Percentiles rank a stretch among this genome's conserved stretches.
These are phyloP conservation scores for Rhinogobio ventralis DNA, from an alignment of 2,797 vertebrate genomes.

Conservation along the genomic window DNA sequence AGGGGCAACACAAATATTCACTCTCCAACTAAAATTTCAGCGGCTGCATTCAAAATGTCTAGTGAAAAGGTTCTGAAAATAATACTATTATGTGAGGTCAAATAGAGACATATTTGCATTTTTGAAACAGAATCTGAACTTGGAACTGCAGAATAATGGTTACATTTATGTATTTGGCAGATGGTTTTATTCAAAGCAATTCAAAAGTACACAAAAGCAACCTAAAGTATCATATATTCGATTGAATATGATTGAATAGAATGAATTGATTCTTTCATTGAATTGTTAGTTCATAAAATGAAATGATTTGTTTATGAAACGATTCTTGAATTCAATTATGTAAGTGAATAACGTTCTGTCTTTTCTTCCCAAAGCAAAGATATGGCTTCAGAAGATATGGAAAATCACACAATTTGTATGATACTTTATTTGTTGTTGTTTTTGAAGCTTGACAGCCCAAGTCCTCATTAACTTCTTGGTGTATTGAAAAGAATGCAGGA, in stretches of 20 bases:
- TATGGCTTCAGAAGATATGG: background rate
- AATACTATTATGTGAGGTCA: background rate
- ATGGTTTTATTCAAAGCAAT: background rate
- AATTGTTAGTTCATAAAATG: background rate
- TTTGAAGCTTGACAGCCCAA: background rate
- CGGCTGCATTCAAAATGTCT: background rate
- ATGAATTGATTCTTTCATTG: background rate
- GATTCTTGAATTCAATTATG: background rate
- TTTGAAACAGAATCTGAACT: background rate
- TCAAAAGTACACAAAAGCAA: background rate
- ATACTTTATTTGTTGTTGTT: background rate
- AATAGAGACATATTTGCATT: background rate
- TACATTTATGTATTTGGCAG: background rate
- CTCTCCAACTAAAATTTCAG: background rate
- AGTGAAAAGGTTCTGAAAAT: background rate
- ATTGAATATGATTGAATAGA: background rate
- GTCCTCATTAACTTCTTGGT: background rate
- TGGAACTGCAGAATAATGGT: background rate
- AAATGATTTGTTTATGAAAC: background rate
- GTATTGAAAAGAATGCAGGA: background rate
- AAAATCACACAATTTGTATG: background rate
- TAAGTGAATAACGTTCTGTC: too few relatives aligned
- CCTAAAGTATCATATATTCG: background rate
- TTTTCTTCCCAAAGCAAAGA: background rate
- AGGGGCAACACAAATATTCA: conserved; percentile 12